Percentiles rank a stretch among this genome's conserved stretches.
phyloP scores from a whole-genome alignment of 1,140 invertebrate species.

The Bombus consobrinus region DNA sequence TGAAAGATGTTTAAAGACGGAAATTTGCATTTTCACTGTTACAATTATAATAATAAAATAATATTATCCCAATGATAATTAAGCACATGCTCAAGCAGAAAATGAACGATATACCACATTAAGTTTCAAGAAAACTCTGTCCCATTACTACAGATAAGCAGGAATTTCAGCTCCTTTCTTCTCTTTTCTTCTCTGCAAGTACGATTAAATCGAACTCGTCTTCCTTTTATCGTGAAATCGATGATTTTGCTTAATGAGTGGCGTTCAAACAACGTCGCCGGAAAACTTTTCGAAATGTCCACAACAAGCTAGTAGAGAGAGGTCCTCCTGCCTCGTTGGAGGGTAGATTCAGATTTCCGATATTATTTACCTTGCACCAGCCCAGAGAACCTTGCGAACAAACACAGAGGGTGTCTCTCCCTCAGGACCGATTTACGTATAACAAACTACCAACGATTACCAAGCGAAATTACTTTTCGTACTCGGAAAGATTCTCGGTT shows the following conservation, averaged over 20 bases:
- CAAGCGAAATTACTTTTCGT: slow-evolving; percentile 44
- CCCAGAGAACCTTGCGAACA: not conserved
- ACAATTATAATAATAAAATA: not conserved
- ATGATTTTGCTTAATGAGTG: slow-evolving; percentile 4
- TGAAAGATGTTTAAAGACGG: not conserved
- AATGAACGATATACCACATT: not conserved
- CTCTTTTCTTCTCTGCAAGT: not conserved
- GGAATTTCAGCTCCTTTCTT: not conserved
- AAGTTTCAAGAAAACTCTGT: not conserved
- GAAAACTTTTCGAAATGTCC: not conserved
- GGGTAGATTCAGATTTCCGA: slow-evolving; percentile 40
- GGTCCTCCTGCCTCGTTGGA: not conserved
- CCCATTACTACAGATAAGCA: not conserved
- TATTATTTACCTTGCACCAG: slow-evolving; percentile 35
- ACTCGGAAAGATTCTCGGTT: not conserved
- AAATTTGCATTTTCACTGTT: not conserved
- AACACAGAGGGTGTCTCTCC: slow-evolving; percentile 15
- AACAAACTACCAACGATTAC: slow-evolving; percentile 45
- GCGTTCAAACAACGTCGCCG: not conserved
- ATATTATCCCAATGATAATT: not conserved
- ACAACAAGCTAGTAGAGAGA: not conserved
- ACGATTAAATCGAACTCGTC: not conserved
- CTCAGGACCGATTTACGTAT: slow-evolving; percentile 17
- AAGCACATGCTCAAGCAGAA: not conserved
- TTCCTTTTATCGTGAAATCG: not conserved